A percentile compares a stretch with the other conserved stretches of the same genome.
These are phyloP conservation scores for Papilio protenor DNA, from an alignment of 2,888 invertebrate genomes.

Conservation along the genomic window DNA sequence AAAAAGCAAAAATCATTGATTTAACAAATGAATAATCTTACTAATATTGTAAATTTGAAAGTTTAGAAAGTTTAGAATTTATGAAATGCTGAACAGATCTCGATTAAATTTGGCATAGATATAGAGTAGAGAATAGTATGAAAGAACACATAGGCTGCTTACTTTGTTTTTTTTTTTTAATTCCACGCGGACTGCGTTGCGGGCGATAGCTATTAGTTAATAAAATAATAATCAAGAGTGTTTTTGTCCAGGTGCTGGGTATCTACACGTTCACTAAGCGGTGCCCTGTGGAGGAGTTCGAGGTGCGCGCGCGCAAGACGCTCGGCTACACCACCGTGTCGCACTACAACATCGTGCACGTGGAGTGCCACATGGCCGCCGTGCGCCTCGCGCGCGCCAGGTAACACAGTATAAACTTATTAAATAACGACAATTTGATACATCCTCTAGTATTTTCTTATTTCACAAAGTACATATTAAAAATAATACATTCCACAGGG, in stretches of 20 bases:
- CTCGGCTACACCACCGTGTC: slow-evolving; percentile 97
- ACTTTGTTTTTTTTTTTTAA: not conserved
- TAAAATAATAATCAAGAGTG: not conserved
- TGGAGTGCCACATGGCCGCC: slow-evolving; percentile 99
- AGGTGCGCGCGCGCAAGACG: slow-evolving; percentile 94
- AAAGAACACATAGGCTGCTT: not conserved
- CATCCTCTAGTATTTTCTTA: not conserved
- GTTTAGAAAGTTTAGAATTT: too few species aligned
- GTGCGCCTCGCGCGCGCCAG: slow-evolving; percentile 88
- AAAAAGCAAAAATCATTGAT: not conserved
- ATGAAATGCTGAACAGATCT: too few species aligned
- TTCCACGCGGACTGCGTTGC: not conserved
- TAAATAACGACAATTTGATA: too few species aligned
- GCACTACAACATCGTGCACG: slow-evolving; percentile 99
- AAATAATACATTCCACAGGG: slow-evolving; percentile 72
- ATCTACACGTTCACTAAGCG: slow-evolving; percentile 99
- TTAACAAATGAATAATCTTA: too few species aligned
- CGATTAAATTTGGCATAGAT: too few species aligned
- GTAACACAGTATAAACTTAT: slow-evolving; percentile 50
- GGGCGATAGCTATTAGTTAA: too few species aligned
- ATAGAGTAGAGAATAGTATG: too few species aligned
- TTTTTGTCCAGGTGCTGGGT: slow-evolving; percentile 88
- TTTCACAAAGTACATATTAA: not conserved
- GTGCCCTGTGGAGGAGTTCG: slow-evolving; percentile 96
- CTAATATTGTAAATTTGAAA: too few species aligned